These are phyloP conservation scores for Lepidurus packardi DNA, from an alignment of 1,140 invertebrate species.

Conservation along the genomic window DNA sequence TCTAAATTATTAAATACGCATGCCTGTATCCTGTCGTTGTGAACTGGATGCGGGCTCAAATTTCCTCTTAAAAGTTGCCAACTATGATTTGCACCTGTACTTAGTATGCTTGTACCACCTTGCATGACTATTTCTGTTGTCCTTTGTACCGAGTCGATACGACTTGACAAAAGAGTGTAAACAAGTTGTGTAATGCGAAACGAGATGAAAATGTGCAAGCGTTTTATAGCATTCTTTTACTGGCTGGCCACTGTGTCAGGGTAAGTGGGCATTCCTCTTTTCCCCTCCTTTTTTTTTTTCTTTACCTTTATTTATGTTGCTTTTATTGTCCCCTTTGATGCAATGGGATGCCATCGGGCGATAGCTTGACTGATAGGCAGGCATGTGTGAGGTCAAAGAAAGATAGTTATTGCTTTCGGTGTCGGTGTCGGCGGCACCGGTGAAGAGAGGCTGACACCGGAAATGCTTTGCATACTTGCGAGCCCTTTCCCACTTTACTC, in stretches of 20 bases:
- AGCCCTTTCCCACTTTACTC: not conserved
- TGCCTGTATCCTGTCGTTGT: not conserved
- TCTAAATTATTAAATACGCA: not conserved
- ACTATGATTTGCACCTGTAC: conserved; percentile 1
- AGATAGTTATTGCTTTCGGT: conserved; percentile 14
- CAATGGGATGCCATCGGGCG: conserved; percentile 16
- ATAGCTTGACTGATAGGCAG: conserved; percentile 21
- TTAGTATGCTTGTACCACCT: not conserved
- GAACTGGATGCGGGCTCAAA: not conserved
- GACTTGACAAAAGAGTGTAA: not conserved
- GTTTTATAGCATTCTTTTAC: not conserved
- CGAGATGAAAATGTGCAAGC: not conserved
- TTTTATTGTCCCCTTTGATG: conserved; percentile 12
- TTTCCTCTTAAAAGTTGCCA: not conserved
- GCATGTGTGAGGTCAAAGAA: conserved; percentile 8
- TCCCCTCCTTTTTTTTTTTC: not conserved
- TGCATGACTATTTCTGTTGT: not conserved
- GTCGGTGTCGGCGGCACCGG: not conserved
- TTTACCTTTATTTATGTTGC: not conserved
- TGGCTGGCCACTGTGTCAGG: not conserved
- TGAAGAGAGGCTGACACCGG: conserved; percentile 11
- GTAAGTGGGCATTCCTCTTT: conserved; percentile 14
- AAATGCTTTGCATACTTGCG: conserved; percentile 11
- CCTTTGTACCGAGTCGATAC: not conserved
- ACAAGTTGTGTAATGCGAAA: not conserved